Evolutionary conservation across 2,797 vertebrate species (phyloP), one percentile per base, ranked within the genome.

Genomic region (Scolopax bukidnonensis): DNA sequence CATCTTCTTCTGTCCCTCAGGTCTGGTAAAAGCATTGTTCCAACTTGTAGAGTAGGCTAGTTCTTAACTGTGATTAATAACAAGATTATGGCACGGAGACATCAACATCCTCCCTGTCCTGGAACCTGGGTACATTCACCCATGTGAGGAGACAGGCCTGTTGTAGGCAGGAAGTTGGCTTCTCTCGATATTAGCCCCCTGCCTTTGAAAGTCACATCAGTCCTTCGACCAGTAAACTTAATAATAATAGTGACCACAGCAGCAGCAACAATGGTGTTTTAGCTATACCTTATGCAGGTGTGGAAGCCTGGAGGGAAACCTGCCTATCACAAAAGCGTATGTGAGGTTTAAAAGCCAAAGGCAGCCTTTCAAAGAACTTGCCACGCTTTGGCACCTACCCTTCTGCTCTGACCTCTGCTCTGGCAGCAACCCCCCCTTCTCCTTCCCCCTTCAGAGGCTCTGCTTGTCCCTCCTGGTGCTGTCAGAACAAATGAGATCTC

Each of bases 261-360:
- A 94, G 40, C 33, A 74, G 9, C 23, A 83, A 13, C 13, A 70
- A 10, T 2, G 16, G 20, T 43, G 13, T 21, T 95, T 60, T 40
- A 73, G 27, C 25, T n/a, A 1, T 45, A 41, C 36, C 15, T 61
- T 47, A 20, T 27, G 19, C 0, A 0, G 15, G 11, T 74, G 91
- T 89, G 80, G 65, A 81, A 84, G 36, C 36, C 40, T 81, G 86
- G 85, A 56, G 41, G 71, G 32, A 90, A 90, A 67, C 12, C 7
- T 74, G 16, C 18, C n/a, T 24, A 17, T 78, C 19, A n/a, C 24
- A 45, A 38, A 74, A 53, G 16, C 16, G 12, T 24, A 5, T 16
- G 21, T 63, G 20, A 82, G 8, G 14, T 45, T 56, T 75, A 71
- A 78, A 78, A 81, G 48, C 12, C 25, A 85, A 80, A 85, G 45